These are phyloP conservation scores for Ischnura elegans DNA, from an alignment of 2,888 invertebrate genomes.

Conservation along the genomic window DNA sequence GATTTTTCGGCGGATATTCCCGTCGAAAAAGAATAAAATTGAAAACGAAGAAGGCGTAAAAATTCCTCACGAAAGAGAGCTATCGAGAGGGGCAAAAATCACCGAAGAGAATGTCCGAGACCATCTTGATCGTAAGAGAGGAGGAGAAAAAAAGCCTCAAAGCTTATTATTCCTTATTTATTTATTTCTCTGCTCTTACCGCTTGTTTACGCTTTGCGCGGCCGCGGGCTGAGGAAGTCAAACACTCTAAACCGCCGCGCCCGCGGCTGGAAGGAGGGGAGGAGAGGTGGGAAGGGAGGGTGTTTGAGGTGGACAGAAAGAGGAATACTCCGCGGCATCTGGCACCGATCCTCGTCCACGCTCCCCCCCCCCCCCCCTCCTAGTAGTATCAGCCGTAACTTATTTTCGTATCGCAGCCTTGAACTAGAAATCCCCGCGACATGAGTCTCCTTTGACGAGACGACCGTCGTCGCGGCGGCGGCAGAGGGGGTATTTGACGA, in stretches of 20 bases:
- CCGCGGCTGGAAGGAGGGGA: neutral
- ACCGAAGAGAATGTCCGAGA: too few species aligned
- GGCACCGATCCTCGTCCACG: neutral
- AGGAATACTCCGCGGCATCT: neutral
- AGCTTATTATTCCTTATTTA: conserved; percentile 5
- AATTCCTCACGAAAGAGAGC: too few species aligned
- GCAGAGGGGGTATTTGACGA: too few species aligned
- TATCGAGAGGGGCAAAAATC: too few species aligned
- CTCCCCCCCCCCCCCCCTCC: neutral
- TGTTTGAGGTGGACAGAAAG: neutral
- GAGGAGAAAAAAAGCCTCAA: neutral
- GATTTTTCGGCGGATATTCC: too few species aligned
- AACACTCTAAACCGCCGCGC: neutral
- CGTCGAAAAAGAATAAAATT: too few species aligned
- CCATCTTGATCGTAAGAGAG: too few species aligned
- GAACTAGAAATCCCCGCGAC: neutral
- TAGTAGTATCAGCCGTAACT: neutral
- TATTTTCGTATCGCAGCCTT: conserved; percentile 8
- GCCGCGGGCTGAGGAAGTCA: too few species aligned
- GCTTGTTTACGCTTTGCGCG: neutral
- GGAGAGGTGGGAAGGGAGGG: neutral
- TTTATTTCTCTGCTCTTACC: conserved; percentile 6
- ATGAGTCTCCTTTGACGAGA: neutral
- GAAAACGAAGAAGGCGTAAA: too few species aligned
- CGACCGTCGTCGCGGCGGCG: too few species aligned